A percentile compares a stretch with the other conserved stretches of the same genome.
Evolutionary conservation across 2,797 vertebrate genomes (phyloP).

Genomic region (Lepilemur ruficaudatus): DNA sequence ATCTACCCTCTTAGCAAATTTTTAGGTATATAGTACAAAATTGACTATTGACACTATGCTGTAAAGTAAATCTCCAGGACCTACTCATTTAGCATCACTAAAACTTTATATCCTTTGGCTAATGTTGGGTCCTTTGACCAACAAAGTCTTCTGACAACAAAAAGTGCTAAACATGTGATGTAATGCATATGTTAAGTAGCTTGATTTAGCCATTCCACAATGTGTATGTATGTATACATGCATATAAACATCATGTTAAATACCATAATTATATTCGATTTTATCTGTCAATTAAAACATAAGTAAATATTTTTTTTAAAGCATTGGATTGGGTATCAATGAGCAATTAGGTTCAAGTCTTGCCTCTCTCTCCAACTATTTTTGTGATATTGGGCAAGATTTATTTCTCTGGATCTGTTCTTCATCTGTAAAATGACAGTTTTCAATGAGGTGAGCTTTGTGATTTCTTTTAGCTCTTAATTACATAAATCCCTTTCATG

Average conservation of each 20-base stretch:
- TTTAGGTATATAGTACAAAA: background rate
- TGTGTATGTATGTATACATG: background rate
- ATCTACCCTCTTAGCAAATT: background rate
- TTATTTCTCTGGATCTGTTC: background rate
- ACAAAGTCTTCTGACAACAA: background rate
- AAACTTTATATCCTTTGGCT: background rate
- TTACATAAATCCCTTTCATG: background rate
- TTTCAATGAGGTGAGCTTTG: background rate
- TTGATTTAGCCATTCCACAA: background rate
- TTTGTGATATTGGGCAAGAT: background rate
- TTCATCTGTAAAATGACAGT: background rate
- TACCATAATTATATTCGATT: background rate
- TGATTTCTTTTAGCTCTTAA: background rate
- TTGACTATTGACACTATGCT: background rate
- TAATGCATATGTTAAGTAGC: background rate
- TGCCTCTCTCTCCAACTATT: background rate
- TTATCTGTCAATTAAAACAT: background rate
- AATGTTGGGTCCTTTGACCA: background rate
- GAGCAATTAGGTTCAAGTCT: background rate
- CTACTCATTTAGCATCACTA: background rate
- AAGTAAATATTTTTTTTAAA: background rate
- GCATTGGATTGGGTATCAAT: background rate
- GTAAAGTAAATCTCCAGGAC: background rate
- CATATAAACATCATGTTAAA: background rate
- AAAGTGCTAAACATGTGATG: background rate